Conservation (phyloP, 2,888 invertebrate genomes). For the Prosopocoilus inquinatus region DNA sequence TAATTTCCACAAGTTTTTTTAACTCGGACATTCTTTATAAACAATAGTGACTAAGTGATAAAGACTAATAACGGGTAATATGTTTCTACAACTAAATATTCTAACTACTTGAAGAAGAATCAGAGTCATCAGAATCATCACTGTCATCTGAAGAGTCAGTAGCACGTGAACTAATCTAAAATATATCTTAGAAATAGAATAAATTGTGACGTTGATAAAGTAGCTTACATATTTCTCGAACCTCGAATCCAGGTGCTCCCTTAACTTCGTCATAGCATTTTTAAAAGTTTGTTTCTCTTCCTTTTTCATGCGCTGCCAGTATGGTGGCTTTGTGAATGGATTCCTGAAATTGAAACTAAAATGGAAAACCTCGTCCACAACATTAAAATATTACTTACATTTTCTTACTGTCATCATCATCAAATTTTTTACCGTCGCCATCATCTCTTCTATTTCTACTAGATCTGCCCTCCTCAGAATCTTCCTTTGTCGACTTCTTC, state of each 20-base stretch:
- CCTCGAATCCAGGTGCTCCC: slow-evolving; percentile 13
- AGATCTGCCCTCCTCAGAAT: slow-evolving; percentile 3
- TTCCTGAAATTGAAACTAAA: slow-evolving; percentile 5
- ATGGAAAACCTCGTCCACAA: not conserved
- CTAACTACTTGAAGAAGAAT: slow-evolving; percentile 14
- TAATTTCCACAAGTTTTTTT: no score
- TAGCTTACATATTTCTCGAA: slow-evolving; percentile 19
- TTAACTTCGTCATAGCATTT: slow-evolving; percentile 18
- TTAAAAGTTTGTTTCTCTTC: slow-evolving; percentile 17
- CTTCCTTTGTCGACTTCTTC: not conserved
- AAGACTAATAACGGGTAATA: not conserved
- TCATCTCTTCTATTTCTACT: slow-evolving; percentile 1
- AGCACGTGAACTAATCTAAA: slow-evolving; percentile 12
- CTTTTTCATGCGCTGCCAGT: slow-evolving; percentile 19
- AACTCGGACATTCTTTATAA: not conserved
- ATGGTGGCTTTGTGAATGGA: slow-evolving; percentile 15
- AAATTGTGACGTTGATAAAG: not conserved
- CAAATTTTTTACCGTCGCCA: not conserved
- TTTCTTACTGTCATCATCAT: slow-evolving; percentile 10
- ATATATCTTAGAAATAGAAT: not conserved
- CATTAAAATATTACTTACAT: slow-evolving; percentile 7
- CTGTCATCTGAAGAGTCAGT: slow-evolving; percentile 11
- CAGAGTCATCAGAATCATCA: slow-evolving; percentile 12
- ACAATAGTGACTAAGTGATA: not conserved
- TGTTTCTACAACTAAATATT: slow-evolving; percentile 7